Base-by-base conservation (phyloP, 2,113 vertebrate species). In the Peucedramus taeniatus region DNA sequence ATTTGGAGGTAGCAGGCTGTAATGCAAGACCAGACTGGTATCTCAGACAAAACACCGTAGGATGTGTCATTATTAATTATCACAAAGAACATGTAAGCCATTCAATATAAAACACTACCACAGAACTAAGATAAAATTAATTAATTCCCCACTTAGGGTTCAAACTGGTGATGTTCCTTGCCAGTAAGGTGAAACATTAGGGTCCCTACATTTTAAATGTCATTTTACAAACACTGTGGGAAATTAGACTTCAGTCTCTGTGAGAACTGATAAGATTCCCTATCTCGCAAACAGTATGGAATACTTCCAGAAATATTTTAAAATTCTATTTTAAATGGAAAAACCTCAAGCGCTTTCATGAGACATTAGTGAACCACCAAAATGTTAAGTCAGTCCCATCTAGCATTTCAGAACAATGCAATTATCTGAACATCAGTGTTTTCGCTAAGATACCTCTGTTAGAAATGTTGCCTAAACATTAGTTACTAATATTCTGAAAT, bases 401-500 rank as follows among this genome's bases (percentile, higher is more conserved):
- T 22, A 91, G 35, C 49, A 66, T 42, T 94, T 70, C 71, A 78
- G 83, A 90, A 93, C 82, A 94, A 89, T 81, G 74, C 13, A 40
- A 57, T 81, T 95, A 90, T 69, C 74, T 81, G 71, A 92, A 78
- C 61, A 89, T 47, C 66, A 93, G 37, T 90, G 81, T 79, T 95
- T 93, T 90, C 57, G 80, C 85, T 91, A 93, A 70, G 50, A 86
- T 76, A 63, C 44, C 50, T 81, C 88, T 91, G 60, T 95, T 89
- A 83, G 39, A 87, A 93, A 82, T 47, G 64, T 88, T 89, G 63
- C 63, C 92, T 74, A 94, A 94, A 94, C 77, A 76, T 83, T 49
- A 94, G 42, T 72, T 89, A 54, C 45, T 82, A 93, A 87, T 61
- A 93, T 90, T 93, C 75, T 61, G 88, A 95, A 70, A 90, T 97